Base-by-base conservation (phyloP, 2,888 invertebrate species). In the Hydrotaea cyrtoneurina region DNA sequence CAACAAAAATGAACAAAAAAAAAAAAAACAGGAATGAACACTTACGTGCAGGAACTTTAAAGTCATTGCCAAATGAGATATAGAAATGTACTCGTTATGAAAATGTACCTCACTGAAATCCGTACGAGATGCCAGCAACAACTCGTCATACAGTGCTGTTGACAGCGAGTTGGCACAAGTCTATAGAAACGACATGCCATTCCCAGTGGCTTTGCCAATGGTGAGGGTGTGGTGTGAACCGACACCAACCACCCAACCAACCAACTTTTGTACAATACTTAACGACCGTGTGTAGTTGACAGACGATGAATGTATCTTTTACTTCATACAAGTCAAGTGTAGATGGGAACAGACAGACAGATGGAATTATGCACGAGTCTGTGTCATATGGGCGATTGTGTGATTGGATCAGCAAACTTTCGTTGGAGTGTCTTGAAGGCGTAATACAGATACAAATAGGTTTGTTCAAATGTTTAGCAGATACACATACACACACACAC, bases 31-130 rank as follows among this genome's bases (percentile, higher is more conserved):
- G n/a, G 7, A n/a, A 50, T n/a, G 21, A 21, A 55, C 19, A 21
- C 55, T 21, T 55, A 55, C 55, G 55, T 50, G 50, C 55, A 55
- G 21, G 55, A 55, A 55, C 23, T 55, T 55, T 11, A 55, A 55
- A 55, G 21, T 55, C 23, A 55, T 21, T 21, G 2, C 13, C 11
- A 5, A 21, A 55, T 55, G 55, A 53, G n/a, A 53, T 23, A 21
- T 55, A 1, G 21, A 55, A 55, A 55, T 55, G 53, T 43, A 15
- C 21, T 55, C 55, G 21, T 21, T 55, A 55, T 21, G 55, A 17
- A 55, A 55, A 55, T 21, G 55, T 21, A 15, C 21, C 10, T 8
- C n/a, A n/a, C n/a, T n/a, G n/a, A n/a, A n/a, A 50, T n/a, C 3
- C 4, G 4, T n/a, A 50, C 50, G 7, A n/a, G n/a, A 4, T 7